Conservation (phyloP, 2,113 vertebrate genomes). For the Nyctibius bracteatus region DNA sequence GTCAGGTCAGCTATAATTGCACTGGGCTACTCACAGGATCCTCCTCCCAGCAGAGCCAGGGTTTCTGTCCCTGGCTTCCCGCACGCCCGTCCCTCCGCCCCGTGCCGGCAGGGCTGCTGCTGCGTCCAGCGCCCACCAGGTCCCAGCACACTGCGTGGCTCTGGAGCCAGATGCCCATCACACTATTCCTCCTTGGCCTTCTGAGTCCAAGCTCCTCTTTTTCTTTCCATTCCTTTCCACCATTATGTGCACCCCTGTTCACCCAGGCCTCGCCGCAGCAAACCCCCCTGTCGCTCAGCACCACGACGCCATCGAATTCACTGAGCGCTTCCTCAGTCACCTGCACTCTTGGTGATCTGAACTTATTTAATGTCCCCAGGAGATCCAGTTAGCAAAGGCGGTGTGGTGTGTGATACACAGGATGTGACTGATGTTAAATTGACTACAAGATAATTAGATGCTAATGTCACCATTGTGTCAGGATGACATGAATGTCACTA, state of each 20-base stretch:
- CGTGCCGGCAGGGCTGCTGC: not conserved
- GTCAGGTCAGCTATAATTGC: not conserved
- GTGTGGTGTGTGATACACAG: not conserved
- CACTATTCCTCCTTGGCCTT: fast-evolving
- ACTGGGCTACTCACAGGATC: not conserved
- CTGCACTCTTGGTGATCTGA: not conserved
- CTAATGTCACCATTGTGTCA: constrained; percentile 58
- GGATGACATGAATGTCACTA: constrained; percentile 43
- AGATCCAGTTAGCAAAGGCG: not conserved
- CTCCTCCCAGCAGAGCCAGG: not conserved
- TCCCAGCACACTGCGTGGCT: fast-evolving
- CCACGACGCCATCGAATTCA: fast-evolving
- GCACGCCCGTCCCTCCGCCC: fast-evolving
- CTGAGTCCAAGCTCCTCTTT: not conserved
- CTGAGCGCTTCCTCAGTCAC: fast-evolving
- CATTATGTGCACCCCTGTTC: fast-evolving
- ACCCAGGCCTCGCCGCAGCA: not conserved
- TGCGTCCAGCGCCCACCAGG: fast-evolving
- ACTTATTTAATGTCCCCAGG: not conserved
- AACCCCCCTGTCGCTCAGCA: fast-evolving
- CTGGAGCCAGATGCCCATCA: fast-evolving
- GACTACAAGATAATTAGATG: constrained; percentile 47
- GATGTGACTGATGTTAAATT: constrained; percentile 43
- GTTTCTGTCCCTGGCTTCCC: fast-evolving
- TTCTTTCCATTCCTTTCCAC: not conserved